Percentiles rank a stretch among this genome's conserved stretches.
These are phyloP conservation scores for Tethea ocularis DNA, from an alignment of 2,888 invertebrate species.

Conservation along the genomic window DNA sequence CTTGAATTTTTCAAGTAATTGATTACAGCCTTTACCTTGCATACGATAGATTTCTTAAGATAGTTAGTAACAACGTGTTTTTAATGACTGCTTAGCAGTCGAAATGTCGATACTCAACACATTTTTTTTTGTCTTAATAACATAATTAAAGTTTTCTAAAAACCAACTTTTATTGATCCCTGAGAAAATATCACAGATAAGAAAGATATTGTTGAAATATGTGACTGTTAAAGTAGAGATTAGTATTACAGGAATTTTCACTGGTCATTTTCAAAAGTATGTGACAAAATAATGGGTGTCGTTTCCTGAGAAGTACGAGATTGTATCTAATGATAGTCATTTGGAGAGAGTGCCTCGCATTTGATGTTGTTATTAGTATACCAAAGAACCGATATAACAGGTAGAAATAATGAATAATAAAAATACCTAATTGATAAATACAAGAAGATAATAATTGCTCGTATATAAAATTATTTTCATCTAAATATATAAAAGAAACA, in stretches of 20 bases:
- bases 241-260: conserved; percentile 4
- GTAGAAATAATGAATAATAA: neutral
- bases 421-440: neutral
- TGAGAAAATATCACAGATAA: conserved; percentile 12
- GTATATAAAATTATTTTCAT: no score
- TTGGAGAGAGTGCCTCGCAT: neutral
- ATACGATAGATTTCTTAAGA: conserved; percentile 66
- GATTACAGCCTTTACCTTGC: conserved; percentile 62
- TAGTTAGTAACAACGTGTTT: conserved; percentile 65
- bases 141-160: conserved; percentile 59
- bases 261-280: conserved; percentile 1
- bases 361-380: neutral
- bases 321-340: conserved; percentile 4
- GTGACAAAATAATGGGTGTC: neutral
- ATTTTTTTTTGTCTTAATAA: conserved; percentile 69
- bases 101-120: conserved; percentile 61
- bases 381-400: neutral
- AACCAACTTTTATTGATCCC: conserved; percentile 37
- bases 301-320: neutral
- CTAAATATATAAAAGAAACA: no score
- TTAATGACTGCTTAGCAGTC: conserved; percentile 66
- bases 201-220: neutral
- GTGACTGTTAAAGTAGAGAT: neutral
- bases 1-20: conserved; percentile 65
- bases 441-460: no score